Conservation (phyloP, 2,888 invertebrate genomes). For the Meandrusa payeni region DNA sequence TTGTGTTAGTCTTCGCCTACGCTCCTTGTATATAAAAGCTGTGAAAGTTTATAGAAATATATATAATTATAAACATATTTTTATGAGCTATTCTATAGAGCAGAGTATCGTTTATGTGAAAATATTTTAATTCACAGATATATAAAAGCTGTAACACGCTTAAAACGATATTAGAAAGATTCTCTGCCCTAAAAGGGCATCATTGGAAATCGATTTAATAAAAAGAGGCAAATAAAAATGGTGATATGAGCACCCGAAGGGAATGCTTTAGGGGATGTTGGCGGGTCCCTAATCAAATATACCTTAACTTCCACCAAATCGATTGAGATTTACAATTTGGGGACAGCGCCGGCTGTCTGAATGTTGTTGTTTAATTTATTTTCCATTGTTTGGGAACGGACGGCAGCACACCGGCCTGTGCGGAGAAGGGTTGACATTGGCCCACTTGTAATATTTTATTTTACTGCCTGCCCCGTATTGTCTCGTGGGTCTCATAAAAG, state of each 20-base stretch:
- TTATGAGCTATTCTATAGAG: background rate
- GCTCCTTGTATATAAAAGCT: too few species aligned
- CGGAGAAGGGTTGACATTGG: too few species aligned
- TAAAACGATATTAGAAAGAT: conserved; percentile 42
- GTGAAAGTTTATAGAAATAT: too few species aligned
- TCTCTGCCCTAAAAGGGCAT: conserved; percentile 45
- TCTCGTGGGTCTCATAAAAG: conserved; percentile 24
- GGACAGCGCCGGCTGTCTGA: conserved; percentile 10
- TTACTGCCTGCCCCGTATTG: conserved; percentile 23
- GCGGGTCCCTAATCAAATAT: conserved; percentile 69
- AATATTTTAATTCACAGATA: conserved; percentile 23
- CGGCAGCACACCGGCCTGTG: too few species aligned
- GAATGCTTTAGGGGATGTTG: conserved; percentile 39
- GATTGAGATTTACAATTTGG: conserved; percentile 53
- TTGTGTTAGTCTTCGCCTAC: too few species aligned
- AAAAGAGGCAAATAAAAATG: conserved; percentile 61
- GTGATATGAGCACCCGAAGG: conserved; percentile 48
- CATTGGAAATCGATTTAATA: conserved; percentile 66
- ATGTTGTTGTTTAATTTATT: conserved; percentile 22
- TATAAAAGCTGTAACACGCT: conserved; percentile 40
- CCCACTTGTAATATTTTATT: too few species aligned
- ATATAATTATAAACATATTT: background rate
- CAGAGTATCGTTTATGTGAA: conserved; percentile 12
- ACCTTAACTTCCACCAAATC: conserved; percentile 52
- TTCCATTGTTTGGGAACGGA: conserved; percentile 25